Conservation (phyloP, 2,113 vertebrate species). For the Strigops habroptila region DNA sequence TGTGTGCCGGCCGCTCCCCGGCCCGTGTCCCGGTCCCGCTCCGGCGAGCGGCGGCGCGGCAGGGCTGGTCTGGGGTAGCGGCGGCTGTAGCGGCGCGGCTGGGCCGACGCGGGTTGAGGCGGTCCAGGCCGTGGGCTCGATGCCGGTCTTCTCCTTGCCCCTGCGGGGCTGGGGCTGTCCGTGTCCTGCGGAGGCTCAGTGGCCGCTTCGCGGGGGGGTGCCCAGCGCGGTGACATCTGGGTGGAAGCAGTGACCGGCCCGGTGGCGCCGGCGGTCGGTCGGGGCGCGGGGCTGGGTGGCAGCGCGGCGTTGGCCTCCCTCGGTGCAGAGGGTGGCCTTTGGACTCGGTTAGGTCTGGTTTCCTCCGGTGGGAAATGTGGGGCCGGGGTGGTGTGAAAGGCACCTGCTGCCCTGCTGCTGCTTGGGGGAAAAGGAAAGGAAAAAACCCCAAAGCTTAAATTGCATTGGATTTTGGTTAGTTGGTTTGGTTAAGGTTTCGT, state of each 20-base stretch:
- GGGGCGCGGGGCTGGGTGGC: background rate
- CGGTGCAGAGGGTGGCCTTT: background rate
- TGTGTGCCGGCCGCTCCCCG: background rate
- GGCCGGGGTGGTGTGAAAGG: background rate
- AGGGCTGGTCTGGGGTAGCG: background rate
- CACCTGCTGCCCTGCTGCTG: background rate
- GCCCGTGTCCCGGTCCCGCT: background rate
- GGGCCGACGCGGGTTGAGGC: background rate
- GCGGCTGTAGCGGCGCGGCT: background rate
- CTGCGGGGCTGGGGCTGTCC: background rate
- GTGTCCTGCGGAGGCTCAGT: background rate
- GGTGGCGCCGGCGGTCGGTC: background rate
- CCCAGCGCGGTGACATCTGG: too few species aligned
- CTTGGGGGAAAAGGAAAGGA: too few species aligned
- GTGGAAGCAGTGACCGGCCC: background rate
- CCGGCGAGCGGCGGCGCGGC: background rate
- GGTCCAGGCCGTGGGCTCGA: background rate
- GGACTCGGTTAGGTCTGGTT: background rate
- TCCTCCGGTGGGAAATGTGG: accelerated
- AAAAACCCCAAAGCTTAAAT: background rate
- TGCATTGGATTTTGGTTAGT: too few species aligned
- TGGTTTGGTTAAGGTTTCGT: background rate
- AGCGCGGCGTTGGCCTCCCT: accelerated
- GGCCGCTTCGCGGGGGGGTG: background rate
- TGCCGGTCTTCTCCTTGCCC: background rate